Conservation (phyloP, 2,113 vertebrate genomes). For the Corythaeola cristata region DNA sequence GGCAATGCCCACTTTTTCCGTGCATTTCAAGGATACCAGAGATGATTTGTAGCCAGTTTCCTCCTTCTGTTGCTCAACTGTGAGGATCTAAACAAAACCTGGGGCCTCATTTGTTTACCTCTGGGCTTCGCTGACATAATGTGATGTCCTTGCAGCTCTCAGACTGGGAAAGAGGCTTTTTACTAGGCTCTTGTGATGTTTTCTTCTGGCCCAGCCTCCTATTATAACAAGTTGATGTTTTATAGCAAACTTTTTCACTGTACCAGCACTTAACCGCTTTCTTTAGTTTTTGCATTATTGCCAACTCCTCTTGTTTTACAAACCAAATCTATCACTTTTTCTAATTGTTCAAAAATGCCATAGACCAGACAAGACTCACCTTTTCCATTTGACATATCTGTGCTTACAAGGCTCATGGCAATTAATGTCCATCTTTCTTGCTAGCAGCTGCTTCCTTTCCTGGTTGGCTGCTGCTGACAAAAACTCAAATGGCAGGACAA, state of each 20-base stretch:
- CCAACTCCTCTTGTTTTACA: constrained; percentile 62
- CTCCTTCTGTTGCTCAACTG: background rate
- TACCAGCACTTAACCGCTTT: constrained; percentile 46
- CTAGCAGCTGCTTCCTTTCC: constrained; percentile 57
- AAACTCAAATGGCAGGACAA: constrained; percentile 4
- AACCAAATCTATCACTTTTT: constrained; percentile 54
- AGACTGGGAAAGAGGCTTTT: constrained; percentile 10
- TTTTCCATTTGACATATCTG: constrained; percentile 60
- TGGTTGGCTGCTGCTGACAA: constrained; percentile 11
- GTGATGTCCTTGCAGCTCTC: background rate
- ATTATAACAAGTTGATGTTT: background rate
- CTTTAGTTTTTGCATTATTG: constrained; percentile 47
- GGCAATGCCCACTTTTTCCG: constrained; percentile 31
- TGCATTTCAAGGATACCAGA: background rate
- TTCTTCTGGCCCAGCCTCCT: constrained; percentile 30
- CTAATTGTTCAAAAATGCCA: constrained; percentile 58
- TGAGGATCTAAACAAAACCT: background rate
- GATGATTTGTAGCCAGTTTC: background rate
- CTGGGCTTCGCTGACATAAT: background rate
- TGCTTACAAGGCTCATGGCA: background rate
- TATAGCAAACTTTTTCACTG: constrained; percentile 34
- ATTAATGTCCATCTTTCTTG: constrained; percentile 36
- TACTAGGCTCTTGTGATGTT: constrained; percentile 31
- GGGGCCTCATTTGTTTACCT: background rate
- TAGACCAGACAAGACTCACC: constrained; percentile 51